Evolutionary conservation across 2,888 invertebrate species (phyloP).

Genomic region (Phymatocera aterrima): DNA sequence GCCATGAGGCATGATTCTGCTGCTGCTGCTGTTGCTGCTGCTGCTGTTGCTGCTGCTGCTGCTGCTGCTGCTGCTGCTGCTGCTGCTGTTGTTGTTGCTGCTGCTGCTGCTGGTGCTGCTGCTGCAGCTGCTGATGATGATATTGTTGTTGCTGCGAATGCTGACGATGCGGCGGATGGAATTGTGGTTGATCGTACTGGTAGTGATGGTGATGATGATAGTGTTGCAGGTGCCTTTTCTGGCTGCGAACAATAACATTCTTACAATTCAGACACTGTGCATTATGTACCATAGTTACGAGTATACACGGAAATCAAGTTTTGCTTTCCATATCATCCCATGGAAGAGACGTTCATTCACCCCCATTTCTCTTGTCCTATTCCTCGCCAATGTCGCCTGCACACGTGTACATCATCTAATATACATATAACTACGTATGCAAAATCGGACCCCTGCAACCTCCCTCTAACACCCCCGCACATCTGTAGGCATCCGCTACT

Average conservation of each 20-base stretch:
- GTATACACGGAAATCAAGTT: not conserved
- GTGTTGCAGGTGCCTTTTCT: slow-evolving; percentile 54
- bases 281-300: too few species aligned
- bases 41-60: slow-evolving; percentile 75
- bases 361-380: not conserved
- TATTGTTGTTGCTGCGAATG: slow-evolving; percentile 59
- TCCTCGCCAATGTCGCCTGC: not conserved
- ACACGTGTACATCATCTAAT: not conserved
- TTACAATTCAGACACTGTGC: too few species aligned
- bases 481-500: slow-evolving; percentile 24
- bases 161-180: slow-evolving; percentile 65
- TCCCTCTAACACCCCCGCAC: not conserved
- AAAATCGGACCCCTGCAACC: not conserved
- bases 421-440: not conserved
- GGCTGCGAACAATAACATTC: slow-evolving; percentile 46
- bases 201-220: slow-evolving; percentile 36
- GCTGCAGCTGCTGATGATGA: slow-evolving; percentile 53
- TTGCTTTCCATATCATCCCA: not conserved
- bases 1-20: slow-evolving; percentile 66
- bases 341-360: not conserved
- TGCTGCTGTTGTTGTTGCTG: too few species aligned
- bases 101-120: slow-evolving; percentile 62
- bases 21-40: slow-evolving; percentile 58
- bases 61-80: slow-evolving; percentile 72
- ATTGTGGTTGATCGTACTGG: slow-evolving; percentile 51